phyloP scores from a whole-genome alignment of 2,797 vertebrate species.

The Botia almorhae region DNA sequence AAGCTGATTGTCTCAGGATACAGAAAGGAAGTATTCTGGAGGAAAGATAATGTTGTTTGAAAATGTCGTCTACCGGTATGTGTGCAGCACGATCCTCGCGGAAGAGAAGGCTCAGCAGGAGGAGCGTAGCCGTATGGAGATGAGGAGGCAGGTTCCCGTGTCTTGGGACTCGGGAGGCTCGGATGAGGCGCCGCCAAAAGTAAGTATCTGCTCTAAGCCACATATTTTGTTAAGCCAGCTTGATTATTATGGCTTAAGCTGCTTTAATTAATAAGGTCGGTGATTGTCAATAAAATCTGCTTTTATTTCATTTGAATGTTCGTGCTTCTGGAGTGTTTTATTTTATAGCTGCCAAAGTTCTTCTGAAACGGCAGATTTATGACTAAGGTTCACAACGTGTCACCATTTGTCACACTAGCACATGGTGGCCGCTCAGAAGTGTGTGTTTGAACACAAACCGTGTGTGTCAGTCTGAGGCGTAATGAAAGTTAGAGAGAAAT shows the following conservation, averaged over 20 bases:
- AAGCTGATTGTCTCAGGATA: neutral
- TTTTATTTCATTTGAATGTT: neutral
- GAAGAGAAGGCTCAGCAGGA: conserved; percentile 97
- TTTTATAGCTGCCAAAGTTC: neutral
- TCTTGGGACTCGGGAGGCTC: conserved; percentile 97
- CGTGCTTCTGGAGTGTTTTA: neutral
- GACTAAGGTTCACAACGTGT: conserved; percentile 23
- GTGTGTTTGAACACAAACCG: neutral
- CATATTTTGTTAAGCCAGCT: neutral
- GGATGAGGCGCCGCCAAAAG: conserved; percentile 97
- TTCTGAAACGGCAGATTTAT: conserved; percentile 16
- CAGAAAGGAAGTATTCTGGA: neutral
- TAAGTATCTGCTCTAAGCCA: conserved; percentile 65
- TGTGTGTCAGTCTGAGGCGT: too few species aligned
- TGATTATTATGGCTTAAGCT: neutral
- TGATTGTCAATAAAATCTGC: neutral
- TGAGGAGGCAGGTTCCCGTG: conserved; percentile 92
- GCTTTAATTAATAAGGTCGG: too few species aligned
- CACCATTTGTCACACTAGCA: conserved; percentile 36
- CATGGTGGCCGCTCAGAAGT: neutral
- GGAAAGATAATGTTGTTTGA: conserved; percentile 44
- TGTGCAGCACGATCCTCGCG: conserved; percentile 90
- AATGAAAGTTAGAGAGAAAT: too few species aligned
- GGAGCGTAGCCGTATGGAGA: conserved; percentile 96
- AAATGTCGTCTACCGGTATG: neutral